phyloP scores from a whole-genome alignment of 2,888 invertebrate genomes.

The Sphaerolaimus hirsutus region DNA sequence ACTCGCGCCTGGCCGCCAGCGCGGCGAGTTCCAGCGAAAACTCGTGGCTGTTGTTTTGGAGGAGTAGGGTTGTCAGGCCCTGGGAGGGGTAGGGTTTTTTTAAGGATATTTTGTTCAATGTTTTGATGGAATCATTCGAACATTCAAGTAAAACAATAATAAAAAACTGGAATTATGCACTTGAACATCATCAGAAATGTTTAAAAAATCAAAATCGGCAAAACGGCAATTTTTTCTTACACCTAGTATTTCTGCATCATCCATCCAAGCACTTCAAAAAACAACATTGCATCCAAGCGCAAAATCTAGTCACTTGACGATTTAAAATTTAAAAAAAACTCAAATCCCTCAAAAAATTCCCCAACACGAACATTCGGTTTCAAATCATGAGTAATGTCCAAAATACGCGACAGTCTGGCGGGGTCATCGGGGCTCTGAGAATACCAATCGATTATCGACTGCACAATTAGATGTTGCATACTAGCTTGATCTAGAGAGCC shows the following conservation, averaged over 20 bases:
- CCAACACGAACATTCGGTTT: conserved; percentile 34
- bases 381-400: conserved; percentile 80
- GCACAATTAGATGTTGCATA: no score
- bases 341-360: conserved; percentile 80
- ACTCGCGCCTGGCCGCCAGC: conserved; percentile 79
- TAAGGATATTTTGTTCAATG: neutral
- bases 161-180: no score
- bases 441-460: conserved; percentile 93
- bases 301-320: no score
- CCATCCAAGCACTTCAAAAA: no score
- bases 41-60: conserved; percentile 54
- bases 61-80: conserved; percentile 65
- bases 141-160: no score
- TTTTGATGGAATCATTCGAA: no score
- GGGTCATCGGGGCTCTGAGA: conserved; percentile 64
- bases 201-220: no score
- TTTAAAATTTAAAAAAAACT: conserved; percentile 7
- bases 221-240: no score
- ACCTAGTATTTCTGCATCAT: no score
- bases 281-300: no score
- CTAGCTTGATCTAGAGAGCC: no score
- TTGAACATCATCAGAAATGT: no score
- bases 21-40: conserved; percentile 95
- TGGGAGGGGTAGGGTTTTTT: neutral
- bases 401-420: conserved; percentile 64